These are phyloP conservation scores for Drosophila sturtevanti DNA, from an alignment of 1,140 invertebrate genomes.

Conservation along the genomic window DNA sequence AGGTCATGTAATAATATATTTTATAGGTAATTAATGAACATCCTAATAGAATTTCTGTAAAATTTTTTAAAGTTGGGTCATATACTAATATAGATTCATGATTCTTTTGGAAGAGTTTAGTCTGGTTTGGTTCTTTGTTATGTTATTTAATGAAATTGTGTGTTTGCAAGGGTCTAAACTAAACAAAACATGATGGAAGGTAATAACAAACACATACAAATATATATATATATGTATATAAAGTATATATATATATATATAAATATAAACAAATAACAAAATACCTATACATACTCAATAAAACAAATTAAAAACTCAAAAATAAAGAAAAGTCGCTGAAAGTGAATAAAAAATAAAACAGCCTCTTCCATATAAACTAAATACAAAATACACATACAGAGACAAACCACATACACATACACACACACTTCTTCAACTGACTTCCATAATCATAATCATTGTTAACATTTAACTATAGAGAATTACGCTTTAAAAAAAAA, in stretches of 20 bases:
- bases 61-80: no score
- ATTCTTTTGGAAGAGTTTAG: not conserved
- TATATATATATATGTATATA: constrained; percentile 30
- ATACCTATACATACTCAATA: constrained; percentile 57
- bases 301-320: constrained; percentile 53
- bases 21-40: no score
- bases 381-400: not conserved
- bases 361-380: constrained; percentile 3
- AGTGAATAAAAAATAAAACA: constrained; percentile 20
- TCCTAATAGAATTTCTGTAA: no score
- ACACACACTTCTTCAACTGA: constrained; percentile 77
- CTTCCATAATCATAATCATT: constrained; percentile 81
- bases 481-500: constrained; percentile 65
- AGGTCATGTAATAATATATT: no score
- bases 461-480: constrained; percentile 79
- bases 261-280: constrained; percentile 28
- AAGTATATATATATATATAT: constrained; percentile 39
- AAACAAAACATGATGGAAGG: constrained; percentile 21
- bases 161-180: not conserved
- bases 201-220: constrained; percentile 26
- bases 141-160: not conserved
- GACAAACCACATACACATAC: not conserved
- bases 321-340: constrained; percentile 48
- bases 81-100: no score
- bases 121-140: not conserved